phyloP scores from a whole-genome alignment of 2,113 vertebrate genomes.

The Boulengeromyrus knoepffleri region DNA sequence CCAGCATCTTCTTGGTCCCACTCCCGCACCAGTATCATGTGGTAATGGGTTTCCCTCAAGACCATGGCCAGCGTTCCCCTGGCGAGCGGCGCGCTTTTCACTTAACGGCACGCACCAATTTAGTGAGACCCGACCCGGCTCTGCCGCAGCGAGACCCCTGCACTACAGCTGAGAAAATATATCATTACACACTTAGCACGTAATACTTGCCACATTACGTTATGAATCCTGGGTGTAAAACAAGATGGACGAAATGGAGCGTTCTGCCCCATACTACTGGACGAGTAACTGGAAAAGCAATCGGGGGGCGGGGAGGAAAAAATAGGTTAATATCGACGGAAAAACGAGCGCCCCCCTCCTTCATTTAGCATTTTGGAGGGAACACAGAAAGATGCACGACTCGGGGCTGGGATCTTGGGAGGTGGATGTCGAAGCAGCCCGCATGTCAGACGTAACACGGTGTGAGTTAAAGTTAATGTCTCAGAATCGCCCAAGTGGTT shows the following conservation, averaged over 20 bases:
- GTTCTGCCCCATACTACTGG: slow-evolving; percentile 43
- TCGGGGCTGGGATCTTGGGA: neutral
- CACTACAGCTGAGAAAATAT: slow-evolving; percentile 70
- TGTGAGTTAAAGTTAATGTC: neutral
- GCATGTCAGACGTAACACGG: neutral
- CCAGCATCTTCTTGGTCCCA: slow-evolving; percentile 51
- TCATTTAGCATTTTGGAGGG: neutral
- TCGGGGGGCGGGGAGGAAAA: slow-evolving; percentile 32
- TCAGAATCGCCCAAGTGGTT: neutral
- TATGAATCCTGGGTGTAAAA: slow-evolving; percentile 61
- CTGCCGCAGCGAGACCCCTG: slow-evolving; percentile 49
- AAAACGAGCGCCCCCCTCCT: neutral
- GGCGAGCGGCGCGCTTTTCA: slow-evolving; percentile 52
- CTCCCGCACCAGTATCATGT: slow-evolving; percentile 36
- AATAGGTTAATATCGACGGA: slow-evolving; percentile 24
- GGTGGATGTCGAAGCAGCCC: neutral
- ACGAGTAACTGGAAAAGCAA: slow-evolving; percentile 47
- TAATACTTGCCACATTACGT: slow-evolving; percentile 66
- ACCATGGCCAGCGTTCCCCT: slow-evolving; percentile 39
- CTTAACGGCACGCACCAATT: slow-evolving; percentile 57
- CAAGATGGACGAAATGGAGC: slow-evolving; percentile 51
- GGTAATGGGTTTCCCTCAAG: slow-evolving; percentile 44
- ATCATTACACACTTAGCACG: slow-evolving; percentile 62
- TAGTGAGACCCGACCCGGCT: slow-evolving; percentile 60
- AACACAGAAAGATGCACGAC: neutral